Base-by-base conservation (phyloP, 1,140 invertebrate genomes). In the Drosophila jambulina region DNA sequence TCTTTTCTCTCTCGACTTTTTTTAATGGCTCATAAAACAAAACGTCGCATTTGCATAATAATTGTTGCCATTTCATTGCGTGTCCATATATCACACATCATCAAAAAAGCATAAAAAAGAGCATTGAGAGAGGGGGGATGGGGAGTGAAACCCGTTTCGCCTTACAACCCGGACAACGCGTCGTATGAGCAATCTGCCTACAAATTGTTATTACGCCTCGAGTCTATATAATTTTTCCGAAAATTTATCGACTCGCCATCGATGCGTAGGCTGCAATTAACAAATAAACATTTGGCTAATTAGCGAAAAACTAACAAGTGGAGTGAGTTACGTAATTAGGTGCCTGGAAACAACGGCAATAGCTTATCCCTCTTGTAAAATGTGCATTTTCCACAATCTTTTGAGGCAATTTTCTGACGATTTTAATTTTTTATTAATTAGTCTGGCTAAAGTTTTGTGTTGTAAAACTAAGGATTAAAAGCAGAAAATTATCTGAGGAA, bases 71-170 rank as follows among this genome's bases (percentile, higher is more conserved):
- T 82, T 75, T 79, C 60, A 82, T 78, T 88, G 84, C 84, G 83
- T 87, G 77, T 83, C 70, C 84, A 87, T 88, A 88, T 87, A 88
- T 87, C 80, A 84, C 83, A 87, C 83, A 87, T 87, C 83, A 87
- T 87, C 84, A 87, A 87, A 84, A 72, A 36, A 65, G 64, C 80
- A 83, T 87, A 86, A 88, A 84, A 79, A 83, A 72, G 8, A 69
- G 58, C 76, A 74, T 88, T 88, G 79, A 83, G 70, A 48, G 38
- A 48, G 32, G 21, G 19, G 27, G 51, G 4, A 12, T 15, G 19
- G 21, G 19, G 42, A 49, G 49, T 17, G 3, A 71, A 78, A 81
- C 78, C 45, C 61, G 82, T 85, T 85, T 82, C 46, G 67, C 32
- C 10, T 54, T 67, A 83, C 78, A 69, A 56, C 46, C 61, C 72